Evolutionary conservation across 2,797 vertebrate genomes (phyloP), one percentile per base, ranked within the genome.

Genomic region (Apogon talboti): DNA sequence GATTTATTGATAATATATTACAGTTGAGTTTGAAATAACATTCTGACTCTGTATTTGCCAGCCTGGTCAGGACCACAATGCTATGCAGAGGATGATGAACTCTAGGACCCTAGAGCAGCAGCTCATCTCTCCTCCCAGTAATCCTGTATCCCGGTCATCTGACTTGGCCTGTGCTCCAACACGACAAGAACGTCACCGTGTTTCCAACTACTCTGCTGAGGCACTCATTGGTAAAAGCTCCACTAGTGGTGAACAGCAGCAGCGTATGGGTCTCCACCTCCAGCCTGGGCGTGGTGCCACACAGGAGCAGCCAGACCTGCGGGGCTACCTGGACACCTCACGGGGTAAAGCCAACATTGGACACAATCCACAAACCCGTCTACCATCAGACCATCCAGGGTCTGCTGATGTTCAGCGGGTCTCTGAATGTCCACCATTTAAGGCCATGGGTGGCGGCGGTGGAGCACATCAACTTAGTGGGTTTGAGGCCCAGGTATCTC

Each of bases 141-240:
- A 95, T 74, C 91, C 96, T 0, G 95, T 94, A 58, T 96, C 96
- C 2, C 94, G 96, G 12, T 89, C 96, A 0, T 95, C 97, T 3
- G 97, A 99, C 40, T 94, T 97, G 92, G 83, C 92, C 0, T 98
- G 96, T 40, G 86, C 95, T 7, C 93, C 97, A 0, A 96, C 97
- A 0, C 94, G 98, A 11, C 96, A 98, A 70, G 98, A 99, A 56
- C 95, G 98, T 37, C 97, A 98, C 30, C 93, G 98, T 10, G 96
- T 99, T 58, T 99, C 98, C 69, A 99, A 95, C 90, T 99, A 99
- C 83, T 99, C 98, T n/a, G 98, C 98, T 0, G 98, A 99, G 72
- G 97, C 98, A 0, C 96, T 99, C 42, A 99, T 99, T 19, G 96
- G 97, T 37, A 99, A 99, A 84, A 94, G 94, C 0, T 92, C 96